Percentiles rank a stretch among this genome's conserved stretches.
Evolutionary conservation across 2,888 invertebrate species (phyloP).

Genomic region (Protophormia terraenovae): DNA sequence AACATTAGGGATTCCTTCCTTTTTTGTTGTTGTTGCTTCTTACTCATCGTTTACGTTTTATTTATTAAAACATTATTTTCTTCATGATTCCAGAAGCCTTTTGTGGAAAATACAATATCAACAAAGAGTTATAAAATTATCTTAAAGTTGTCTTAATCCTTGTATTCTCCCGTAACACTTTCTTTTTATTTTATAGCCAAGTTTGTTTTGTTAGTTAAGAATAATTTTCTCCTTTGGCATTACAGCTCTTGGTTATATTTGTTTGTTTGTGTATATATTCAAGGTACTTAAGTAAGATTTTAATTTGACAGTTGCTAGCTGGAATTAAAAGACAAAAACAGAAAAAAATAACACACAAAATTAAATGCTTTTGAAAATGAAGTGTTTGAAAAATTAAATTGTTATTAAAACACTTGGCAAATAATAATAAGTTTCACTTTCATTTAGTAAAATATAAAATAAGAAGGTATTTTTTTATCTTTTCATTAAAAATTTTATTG

Average conservation of each 20-base stretch:
- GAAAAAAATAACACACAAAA: neutral
- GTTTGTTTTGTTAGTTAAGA: neutral
- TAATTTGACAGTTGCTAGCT: constrained; percentile 56
- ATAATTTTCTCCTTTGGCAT: constrained; percentile 1
- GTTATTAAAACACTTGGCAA: constrained; percentile 23
- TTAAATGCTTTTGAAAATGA: neutral
- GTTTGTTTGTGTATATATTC: constrained; percentile 50
- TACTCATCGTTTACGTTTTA: neutral
- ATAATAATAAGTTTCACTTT: constrained; percentile 44
- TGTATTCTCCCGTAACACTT: neutral
- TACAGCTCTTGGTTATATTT: neutral
- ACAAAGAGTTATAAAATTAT: constrained; percentile 26
- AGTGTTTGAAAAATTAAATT: constrained; percentile 33
- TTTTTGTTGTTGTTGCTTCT: neutral
- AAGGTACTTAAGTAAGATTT: constrained; percentile 64
- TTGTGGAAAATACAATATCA: neutral
- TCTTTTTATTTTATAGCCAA: constrained; percentile 10
- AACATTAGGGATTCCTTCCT: constrained; percentile 11
- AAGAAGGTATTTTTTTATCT: no score
- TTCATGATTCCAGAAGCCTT: neutral
- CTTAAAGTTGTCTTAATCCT: neutral
- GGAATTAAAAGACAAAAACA: neutral
- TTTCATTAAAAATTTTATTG: no score
- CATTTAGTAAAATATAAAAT: constrained; percentile 1
- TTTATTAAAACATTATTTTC: constrained; percentile 47